These are phyloP conservation scores for Ctenochaetus hawaiiensis DNA, from an alignment of 2,797 vertebrate species.

Conservation along the genomic window DNA sequence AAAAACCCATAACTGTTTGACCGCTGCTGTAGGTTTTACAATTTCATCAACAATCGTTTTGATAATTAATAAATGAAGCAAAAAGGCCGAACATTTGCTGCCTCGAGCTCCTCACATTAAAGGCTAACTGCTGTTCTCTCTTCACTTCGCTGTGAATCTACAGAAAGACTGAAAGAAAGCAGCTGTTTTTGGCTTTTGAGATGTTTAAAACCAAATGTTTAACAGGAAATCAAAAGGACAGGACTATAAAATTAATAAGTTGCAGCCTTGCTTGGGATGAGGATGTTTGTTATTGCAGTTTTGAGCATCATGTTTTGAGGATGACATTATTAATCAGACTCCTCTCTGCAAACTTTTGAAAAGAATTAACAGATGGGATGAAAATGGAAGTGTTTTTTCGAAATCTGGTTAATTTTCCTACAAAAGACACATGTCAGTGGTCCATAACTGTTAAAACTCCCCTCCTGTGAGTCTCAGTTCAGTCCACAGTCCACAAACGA, in stretches of 20 bases:
- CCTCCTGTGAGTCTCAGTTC: neutral
- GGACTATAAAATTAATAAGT: neutral
- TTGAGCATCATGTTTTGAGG: neutral
- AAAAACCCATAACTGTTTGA: neutral
- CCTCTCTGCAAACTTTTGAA: neutral
- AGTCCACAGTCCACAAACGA: conserved; percentile 8
- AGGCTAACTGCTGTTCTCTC: neutral
- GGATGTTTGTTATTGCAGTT: neutral
- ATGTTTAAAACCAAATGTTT: neutral
- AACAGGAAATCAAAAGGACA: neutral
- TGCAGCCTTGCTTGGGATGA: neutral
- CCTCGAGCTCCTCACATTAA: neutral
- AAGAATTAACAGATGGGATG: neutral
- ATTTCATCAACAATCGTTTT: neutral
- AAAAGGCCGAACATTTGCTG: neutral
- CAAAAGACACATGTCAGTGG: no score
- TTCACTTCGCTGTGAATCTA: neutral
- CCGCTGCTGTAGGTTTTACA: neutral
- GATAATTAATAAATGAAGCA: neutral
- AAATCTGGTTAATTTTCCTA: neutral
- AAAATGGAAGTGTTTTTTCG: neutral
- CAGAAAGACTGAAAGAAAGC: neutral
- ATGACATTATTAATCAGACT: neutral
- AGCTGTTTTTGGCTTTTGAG: neutral
- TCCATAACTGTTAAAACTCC: neutral